A percentile compares a stretch with the other conserved stretches of the same genome.
phyloP scores from a whole-genome alignment of 2,888 invertebrate genomes.

The Ornithoptera alexandrae region DNA sequence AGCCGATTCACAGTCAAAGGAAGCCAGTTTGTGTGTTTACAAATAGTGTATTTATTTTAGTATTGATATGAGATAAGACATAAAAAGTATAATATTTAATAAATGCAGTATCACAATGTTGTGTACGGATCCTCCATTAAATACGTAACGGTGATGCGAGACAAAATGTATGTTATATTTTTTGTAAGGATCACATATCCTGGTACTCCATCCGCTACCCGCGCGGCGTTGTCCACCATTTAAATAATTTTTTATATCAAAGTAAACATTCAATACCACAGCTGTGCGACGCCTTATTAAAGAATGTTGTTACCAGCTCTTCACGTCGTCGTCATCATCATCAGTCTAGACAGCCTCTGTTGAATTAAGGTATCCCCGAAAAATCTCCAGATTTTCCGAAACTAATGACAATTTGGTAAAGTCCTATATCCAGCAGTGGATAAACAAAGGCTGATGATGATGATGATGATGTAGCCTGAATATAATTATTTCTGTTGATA shows the following conservation, averaged over 20 bases:
- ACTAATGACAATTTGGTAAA: too few relatives aligned
- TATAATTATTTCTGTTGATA: too few relatives aligned
- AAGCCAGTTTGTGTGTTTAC: too few relatives aligned
- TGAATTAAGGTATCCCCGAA: too few relatives aligned
- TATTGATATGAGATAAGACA: too few relatives aligned
- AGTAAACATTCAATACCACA: conserved; percentile 2
- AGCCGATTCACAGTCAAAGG: too few relatives aligned
- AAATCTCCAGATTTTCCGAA: too few relatives aligned
- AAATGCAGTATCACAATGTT: background rate
- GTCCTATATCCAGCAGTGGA: too few relatives aligned
- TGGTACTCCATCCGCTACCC: conserved; percentile 9
- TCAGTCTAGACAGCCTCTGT: too few relatives aligned
- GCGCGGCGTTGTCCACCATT: conserved; percentile 22
- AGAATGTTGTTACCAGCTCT: background rate
- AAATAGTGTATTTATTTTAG: too few relatives aligned
- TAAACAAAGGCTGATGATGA: too few relatives aligned
- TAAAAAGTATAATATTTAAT: background rate
- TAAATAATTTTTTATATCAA: conserved; percentile 15
- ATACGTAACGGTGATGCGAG: conserved; percentile 1
- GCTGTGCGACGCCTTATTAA: background rate
- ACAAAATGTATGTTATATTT: conserved; percentile 14
- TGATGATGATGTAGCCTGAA: too few relatives aligned
- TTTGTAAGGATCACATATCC: conserved; percentile 21
- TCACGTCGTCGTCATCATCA: background rate
- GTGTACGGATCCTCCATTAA: conserved; percentile 31